Evolutionary conservation across 2,888 invertebrate genomes (phyloP), one percentile per base, ranked within the genome.

Genomic region (Busseola fusca): DNA sequence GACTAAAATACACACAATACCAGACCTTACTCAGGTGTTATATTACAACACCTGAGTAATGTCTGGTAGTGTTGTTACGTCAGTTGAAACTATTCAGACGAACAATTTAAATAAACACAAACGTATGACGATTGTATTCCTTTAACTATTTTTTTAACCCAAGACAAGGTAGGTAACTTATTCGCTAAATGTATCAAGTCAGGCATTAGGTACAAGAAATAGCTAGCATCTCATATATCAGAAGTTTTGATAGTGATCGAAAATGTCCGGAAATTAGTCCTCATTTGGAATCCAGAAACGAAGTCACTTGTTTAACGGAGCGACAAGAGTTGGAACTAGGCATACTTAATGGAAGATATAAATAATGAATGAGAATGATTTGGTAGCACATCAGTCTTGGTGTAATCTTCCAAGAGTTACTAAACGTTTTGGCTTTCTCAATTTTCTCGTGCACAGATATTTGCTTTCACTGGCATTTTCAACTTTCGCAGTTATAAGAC

Each of bases 251-350:
- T n/a, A 50, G 4, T n/a, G n/a, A 48, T 57, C n/a, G 40, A 65
- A 73, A 58, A 45, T 48, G 58, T 30, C 42, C 68, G 68, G 79
- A 77, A 78, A 77, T 77, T 50, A 65, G 67, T 58, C 27, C 34
- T 78, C 58, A 65, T 54, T 77, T 54, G 25, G n/a, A 30, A 63
- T 58, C 58, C 68, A 58, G 48, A 68, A 62, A 65, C 65, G 59
- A 64, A 68, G 48, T 69, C 64, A 50, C 52, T 65, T 63, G 73
- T 64, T 65, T 37, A 78, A 77, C 58, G 40, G 78, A 45, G 1
- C 62, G 25, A 58, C 52, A 54, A 30, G 27, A 63, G 25, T 34
- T 63, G 54, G 64, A 60, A 78, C 62, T 63, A 65, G 42, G 54
- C 50, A 34, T 77, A 42, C 5, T 18, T 5, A 65, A 69, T 73